Percentiles rank a stretch among this genome's conserved stretches.
Conservation (phyloP, 2,888 invertebrate species). For the Eupithecia inturbata region DNA sequence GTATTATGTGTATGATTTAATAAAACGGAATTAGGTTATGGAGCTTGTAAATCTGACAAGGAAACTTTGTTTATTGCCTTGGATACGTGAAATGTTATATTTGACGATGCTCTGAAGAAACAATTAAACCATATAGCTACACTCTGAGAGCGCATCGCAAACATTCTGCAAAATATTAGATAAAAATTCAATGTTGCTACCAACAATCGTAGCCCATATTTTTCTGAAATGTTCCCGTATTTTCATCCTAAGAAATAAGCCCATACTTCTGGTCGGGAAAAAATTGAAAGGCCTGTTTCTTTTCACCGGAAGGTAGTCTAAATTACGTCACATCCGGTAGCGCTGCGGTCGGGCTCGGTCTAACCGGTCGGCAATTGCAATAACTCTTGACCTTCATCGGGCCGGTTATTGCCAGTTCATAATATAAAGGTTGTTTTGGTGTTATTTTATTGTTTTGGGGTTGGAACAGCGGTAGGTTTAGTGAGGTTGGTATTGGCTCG, state of each 20-base stretch:
- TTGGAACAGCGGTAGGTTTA: slow-evolving; percentile 20
- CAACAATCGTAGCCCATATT: slow-evolving; percentile 12
- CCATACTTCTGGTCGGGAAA: slow-evolving; percentile 44
- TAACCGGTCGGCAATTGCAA: slow-evolving; percentile 38
- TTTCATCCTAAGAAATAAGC: slow-evolving; percentile 22
- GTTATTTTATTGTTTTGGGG: slow-evolving; percentile 39
- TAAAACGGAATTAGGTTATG: slow-evolving; percentile 36
- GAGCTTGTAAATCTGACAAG: slow-evolving; percentile 1
- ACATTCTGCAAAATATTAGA: slow-evolving; percentile 6
- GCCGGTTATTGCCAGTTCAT: slow-evolving; percentile 38
- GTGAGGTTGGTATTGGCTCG: slow-evolving; percentile 23
- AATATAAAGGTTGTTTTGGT: slow-evolving; percentile 37
- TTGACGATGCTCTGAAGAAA: not conserved
- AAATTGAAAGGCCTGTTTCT: slow-evolving; percentile 66
- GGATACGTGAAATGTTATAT: not conserved
- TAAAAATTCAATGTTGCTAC: slow-evolving; percentile 9
- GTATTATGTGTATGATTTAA: slow-evolving; percentile 45
- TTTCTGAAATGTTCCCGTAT: slow-evolving; percentile 9
- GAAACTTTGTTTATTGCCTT: slow-evolving; percentile 12
- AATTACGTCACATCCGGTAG: slow-evolving; percentile 55
- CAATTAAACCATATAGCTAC: not conserved
- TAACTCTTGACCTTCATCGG: slow-evolving; percentile 37
- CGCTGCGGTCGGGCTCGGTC: slow-evolving; percentile 49
- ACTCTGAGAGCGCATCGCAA: not conserved
- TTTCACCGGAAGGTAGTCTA: slow-evolving; percentile 59